Evolutionary conservation across 1,140 invertebrate genomes (phyloP).

Genomic region (Pararge aegeria): DNA sequence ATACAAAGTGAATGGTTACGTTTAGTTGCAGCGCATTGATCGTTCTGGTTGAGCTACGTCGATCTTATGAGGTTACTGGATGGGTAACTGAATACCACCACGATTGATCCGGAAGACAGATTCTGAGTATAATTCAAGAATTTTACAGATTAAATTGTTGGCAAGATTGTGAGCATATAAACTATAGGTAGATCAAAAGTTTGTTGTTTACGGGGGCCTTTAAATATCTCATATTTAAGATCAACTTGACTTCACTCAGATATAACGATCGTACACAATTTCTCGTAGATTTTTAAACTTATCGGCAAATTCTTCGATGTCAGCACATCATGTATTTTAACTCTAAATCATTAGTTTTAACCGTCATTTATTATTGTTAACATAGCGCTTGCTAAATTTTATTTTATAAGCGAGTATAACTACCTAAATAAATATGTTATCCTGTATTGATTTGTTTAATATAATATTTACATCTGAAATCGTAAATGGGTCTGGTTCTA

Average conservation of each 20-base stretch:
- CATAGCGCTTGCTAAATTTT: conserved; percentile 26
- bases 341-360: conserved; percentile 23
- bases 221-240: conserved; percentile 31
- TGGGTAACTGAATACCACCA: too few species aligned
- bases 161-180: too few species aligned
- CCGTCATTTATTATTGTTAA: conserved; percentile 16
- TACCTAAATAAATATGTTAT: conserved; percentile 15
- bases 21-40: too few species aligned
- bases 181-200: background rate
- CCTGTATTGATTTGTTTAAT: conserved; percentile 10
- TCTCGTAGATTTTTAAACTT: conserved; percentile 39
- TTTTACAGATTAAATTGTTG: too few species aligned
- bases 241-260: conserved; percentile 36
- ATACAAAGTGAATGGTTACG: too few species aligned
- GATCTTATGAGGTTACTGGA: too few species aligned
- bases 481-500: conserved; percentile 25
- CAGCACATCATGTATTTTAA: conserved; percentile 70
- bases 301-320: conserved; percentile 37
- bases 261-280: conserved; percentile 37
- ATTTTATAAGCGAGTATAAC: conserved; percentile 16
- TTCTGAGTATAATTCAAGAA: too few species aligned
- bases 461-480: conserved; percentile 12
- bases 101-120: too few species aligned
- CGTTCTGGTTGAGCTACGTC: too few species aligned
- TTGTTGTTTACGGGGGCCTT: conserved; percentile 1